Conservation (phyloP, 2,888 invertebrate genomes). For the Actias luna region DNA sequence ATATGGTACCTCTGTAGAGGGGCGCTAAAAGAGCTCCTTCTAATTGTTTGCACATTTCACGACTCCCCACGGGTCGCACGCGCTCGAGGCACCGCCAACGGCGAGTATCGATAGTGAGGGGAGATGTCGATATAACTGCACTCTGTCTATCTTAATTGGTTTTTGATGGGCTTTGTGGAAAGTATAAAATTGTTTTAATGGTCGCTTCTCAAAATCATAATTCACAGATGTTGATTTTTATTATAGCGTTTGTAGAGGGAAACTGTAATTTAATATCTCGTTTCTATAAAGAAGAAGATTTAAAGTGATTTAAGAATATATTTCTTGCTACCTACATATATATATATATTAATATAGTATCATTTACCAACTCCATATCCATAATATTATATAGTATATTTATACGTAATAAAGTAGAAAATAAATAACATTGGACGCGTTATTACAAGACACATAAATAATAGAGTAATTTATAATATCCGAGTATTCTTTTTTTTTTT, state of each 20-base stretch:
- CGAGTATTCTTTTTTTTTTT: no score
- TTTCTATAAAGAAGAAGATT: background rate
- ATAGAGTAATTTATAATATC: no score
- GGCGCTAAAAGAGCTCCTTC: conserved; percentile 67
- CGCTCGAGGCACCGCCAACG: conserved; percentile 28
- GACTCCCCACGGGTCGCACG: conserved; percentile 51
- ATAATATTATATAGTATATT: no score
- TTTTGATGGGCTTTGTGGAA: conserved; percentile 15
- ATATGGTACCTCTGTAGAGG: conserved; percentile 51
- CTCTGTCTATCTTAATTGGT: conserved; percentile 20
- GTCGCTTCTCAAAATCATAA: conserved; percentile 2
- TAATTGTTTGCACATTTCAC: conserved; percentile 80
- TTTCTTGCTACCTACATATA: background rate
- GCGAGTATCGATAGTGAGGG: conserved; percentile 33
- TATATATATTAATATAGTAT: no score
- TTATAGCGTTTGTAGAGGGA: background rate
- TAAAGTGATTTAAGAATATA: background rate
- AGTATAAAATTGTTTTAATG: conserved; percentile 11
- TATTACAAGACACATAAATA: no score
- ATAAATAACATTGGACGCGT: no score
- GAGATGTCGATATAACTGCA: conserved; percentile 22
- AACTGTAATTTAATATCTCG: background rate
- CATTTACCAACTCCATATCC: no score
- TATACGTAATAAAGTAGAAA: no score
- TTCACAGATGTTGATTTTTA: conserved; percentile 6